Conservation (phyloP, 2,797 vertebrate genomes). For the Petrocephalus schoutedeni region DNA sequence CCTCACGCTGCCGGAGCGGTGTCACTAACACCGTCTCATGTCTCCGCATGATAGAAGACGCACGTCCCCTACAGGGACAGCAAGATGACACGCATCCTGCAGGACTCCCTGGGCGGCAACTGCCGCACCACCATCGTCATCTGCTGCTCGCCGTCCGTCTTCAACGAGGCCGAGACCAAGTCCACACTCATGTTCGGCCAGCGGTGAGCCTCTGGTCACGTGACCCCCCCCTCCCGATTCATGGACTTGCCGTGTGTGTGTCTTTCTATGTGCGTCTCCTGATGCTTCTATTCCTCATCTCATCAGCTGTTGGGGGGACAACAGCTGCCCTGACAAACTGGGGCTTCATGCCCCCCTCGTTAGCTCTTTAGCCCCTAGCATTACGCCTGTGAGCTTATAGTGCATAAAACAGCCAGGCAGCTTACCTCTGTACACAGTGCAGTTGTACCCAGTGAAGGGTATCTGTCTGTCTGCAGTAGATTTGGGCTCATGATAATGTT, state of each 20-base stretch:
- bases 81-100: constrained; percentile 85
- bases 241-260: background rate
- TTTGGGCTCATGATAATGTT: too few species aligned
- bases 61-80: constrained; percentile 83
- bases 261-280: background rate
- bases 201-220: constrained; percentile 51
- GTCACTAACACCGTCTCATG: background rate
- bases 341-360: background rate
- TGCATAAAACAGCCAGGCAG: background rate
- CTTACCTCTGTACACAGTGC: too few species aligned
- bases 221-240: background rate
- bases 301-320: too few species aligned
- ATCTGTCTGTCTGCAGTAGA: too few species aligned
- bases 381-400: background rate
- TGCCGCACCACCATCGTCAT: constrained; percentile 83
- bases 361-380: background rate
- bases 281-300: background rate
- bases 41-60: constrained; percentile 63
- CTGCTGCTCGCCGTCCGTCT: constrained; percentile 80
- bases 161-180: constrained; percentile 78
- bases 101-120: constrained; percentile 82
- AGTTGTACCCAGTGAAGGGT: too few species aligned
- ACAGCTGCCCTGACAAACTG: background rate
- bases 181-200: constrained; percentile 82
- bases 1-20: background rate